Evolutionary conservation across 2,888 invertebrate genomes (phyloP).

Genomic region (Auanema freiburgensis): DNA sequence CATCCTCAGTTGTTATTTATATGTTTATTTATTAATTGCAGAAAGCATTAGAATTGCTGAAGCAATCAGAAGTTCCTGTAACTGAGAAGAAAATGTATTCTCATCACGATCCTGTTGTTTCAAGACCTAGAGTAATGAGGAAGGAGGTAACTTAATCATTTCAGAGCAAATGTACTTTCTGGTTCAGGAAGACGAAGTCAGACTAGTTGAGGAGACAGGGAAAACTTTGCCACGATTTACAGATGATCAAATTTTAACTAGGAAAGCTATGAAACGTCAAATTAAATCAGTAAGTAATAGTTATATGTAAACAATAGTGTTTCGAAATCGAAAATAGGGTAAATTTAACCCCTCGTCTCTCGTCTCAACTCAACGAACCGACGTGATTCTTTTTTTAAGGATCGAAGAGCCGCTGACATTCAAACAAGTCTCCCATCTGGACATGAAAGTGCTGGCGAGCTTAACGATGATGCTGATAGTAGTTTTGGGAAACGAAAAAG

Average conservation of each 20-base stretch:
- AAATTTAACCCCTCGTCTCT: no score
- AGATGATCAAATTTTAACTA: conserved; percentile 40
- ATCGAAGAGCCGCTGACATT: conserved; percentile 19
- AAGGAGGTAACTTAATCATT: conserved; percentile 4
- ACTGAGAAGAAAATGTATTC: conserved; percentile 36
- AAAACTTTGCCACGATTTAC: conserved; percentile 20
- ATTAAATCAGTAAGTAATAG: conserved; percentile 26
- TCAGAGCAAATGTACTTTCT: no score
- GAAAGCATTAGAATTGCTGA: conserved; percentile 22
- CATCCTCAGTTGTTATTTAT: no score
- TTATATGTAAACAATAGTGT: no score
- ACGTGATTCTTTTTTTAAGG: conserved; percentile 15
- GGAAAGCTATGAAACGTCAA: conserved; percentile 40
- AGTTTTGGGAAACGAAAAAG: conserved; percentile 8
- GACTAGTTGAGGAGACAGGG: no score
- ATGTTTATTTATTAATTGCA: neutral
- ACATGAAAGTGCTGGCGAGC: neutral
- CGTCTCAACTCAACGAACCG: no score
- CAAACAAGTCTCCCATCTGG: neutral
- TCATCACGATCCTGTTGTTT: conserved; percentile 39
- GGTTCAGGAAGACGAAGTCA: no score
- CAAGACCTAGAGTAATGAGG: conserved; percentile 31
- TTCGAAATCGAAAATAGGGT: no score
- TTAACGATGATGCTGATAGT: conserved; percentile 3
- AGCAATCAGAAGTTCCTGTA: conserved; percentile 21